Evolutionary conservation across 2,113 vertebrate species (phyloP).

Genomic region (Ginglymostoma cirratum): DNA sequence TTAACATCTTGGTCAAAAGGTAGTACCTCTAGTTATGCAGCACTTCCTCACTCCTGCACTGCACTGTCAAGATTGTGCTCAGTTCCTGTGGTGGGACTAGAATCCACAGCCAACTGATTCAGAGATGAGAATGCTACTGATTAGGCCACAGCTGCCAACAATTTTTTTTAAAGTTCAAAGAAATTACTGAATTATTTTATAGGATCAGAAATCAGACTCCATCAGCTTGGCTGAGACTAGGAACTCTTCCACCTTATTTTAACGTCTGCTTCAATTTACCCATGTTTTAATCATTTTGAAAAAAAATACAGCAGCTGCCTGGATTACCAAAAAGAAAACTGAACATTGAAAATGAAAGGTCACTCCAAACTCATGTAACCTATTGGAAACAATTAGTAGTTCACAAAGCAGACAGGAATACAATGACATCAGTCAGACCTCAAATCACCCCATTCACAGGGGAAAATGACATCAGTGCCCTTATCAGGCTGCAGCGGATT

Average conservation of each 20-base stretch:
- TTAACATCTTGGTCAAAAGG: too few species aligned
- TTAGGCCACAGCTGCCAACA: not conserved
- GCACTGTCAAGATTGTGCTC: not conserved
- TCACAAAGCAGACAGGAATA: not conserved
- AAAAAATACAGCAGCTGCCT: not conserved
- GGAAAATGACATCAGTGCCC: not conserved
- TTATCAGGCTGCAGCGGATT: not conserved
- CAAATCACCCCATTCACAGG: not conserved
- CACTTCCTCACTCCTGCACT: not conserved
- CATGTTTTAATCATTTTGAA: not conserved
- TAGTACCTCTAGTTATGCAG: not conserved
- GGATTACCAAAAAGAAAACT: not conserved
- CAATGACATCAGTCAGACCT: not conserved
- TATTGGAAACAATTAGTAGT: not conserved
- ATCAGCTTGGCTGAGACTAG: not conserved
- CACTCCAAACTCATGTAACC: not conserved
- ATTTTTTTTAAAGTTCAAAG: too few species aligned
- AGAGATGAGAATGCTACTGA: not conserved
- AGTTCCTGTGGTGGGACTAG: not conserved
- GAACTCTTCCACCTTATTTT: not conserved
- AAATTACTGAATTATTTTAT: not conserved
- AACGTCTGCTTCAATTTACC: not conserved
- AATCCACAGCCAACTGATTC: not conserved
- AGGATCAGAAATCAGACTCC: not conserved
- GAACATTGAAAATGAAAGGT: not conserved